Conservation (phyloP, 2,797 vertebrate genomes). For the Pseudotriccus pelzelni region DNA sequence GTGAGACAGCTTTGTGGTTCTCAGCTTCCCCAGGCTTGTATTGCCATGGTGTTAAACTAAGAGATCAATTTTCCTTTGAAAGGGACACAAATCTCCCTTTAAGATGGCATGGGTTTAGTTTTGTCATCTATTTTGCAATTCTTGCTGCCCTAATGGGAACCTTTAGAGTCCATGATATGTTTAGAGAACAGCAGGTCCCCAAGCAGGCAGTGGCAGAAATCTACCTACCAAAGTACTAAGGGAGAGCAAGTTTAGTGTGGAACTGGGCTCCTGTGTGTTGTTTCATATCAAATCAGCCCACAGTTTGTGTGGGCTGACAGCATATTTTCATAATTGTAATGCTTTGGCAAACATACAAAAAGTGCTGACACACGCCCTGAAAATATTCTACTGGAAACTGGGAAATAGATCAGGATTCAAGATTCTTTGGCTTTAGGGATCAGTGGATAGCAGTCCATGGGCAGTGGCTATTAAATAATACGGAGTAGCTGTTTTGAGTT, state of each 20-base stretch:
- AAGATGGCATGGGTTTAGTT: background rate
- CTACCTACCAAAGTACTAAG: background rate
- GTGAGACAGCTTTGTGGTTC: background rate
- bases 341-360: background rate
- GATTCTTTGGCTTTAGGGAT: background rate
- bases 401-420: background rate
- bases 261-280: background rate
- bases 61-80: background rate
- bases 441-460: background rate
- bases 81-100: constrained; percentile 1
- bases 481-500: background rate
- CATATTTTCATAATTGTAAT: background rate
- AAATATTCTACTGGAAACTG: background rate
- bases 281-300: background rate
- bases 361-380: background rate
- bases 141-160: background rate
- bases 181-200: background rate
- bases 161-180: background rate
- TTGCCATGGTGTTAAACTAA: background rate
- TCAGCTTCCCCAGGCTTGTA: background rate
- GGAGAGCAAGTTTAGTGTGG: background rate
- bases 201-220: background rate
- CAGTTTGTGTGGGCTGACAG: background rate
- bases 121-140: constrained; percentile 4
- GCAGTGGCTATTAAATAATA: background rate